Base-by-base conservation (phyloP, 2,888 invertebrate species). In the Lepetodrilus schrolli region DNA sequence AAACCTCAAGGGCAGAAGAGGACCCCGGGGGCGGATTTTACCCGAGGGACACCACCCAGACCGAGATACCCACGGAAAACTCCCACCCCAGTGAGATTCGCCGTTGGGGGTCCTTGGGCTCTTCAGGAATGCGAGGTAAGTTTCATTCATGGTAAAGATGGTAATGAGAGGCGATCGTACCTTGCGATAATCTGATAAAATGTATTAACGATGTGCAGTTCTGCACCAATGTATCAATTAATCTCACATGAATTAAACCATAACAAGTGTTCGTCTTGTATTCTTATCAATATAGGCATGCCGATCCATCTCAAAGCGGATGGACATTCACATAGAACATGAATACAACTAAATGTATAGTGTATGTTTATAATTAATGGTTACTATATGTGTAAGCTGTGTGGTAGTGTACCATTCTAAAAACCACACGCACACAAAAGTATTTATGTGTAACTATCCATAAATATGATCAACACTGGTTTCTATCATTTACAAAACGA, bases 61-160 rank as follows among this genome's bases (percentile, higher is more conserved):
- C 58, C 20, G 10, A 23, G 30, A 13, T n/a, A 23, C 0, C 26
- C 58, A n/a, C 37, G 75, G 10, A 75, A 78, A 37, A 74, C 73
- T 30, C 65, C 75, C 1, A 78, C 78, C 5, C 78, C 78, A 4
- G 78, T 75, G 38, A 66, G 74, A 43, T 72, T 74, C 7, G 75
- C 74, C 10, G 73, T 83, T 3, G 79, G 80, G 34, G 83, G 82
- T 7, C 77, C 78, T 5, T 80, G 82, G 78, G 83, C 83, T 1
- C 50, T 83, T 13, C 74, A 73, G 38, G 80, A 83, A 73, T 83
- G 83, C 34, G 83, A 83, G 79, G 83, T 83, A 73, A 47, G 80
- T 26, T n/a, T 43, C n/a, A 43, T 43, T 43, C 17, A 5, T 43
- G 51, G 4, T 26, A 51, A n/a, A 13, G 1, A n/a, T 48, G 7